Conservation (phyloP, 2,113 vertebrate species). For the Opisthocomus hoazin region DNA sequence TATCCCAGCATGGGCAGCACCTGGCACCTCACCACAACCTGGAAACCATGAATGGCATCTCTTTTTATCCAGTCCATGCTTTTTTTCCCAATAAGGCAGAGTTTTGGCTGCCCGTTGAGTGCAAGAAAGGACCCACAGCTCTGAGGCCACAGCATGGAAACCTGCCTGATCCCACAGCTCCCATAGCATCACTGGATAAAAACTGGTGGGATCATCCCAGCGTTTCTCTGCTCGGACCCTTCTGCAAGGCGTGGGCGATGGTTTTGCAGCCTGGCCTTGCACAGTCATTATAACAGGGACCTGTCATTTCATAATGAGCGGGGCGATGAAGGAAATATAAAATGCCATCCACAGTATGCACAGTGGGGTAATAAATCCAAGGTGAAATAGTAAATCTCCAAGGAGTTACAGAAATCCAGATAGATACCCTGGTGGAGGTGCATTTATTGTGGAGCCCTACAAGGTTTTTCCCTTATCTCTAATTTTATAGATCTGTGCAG, state of each 20-base stretch:
- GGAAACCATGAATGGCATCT: neutral
- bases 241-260: neutral
- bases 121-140: neutral
- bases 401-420: constrained; percentile 27
- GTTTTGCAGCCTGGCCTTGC: neutral
- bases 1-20: neutral
- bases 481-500: constrained; percentile 46
- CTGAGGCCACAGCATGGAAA: neutral
- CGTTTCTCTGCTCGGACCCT: neutral
- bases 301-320: neutral
- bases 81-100: neutral
- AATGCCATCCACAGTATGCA: neutral
- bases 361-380: constrained; percentile 2
- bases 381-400: constrained; percentile 16
- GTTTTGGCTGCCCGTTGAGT: neutral
- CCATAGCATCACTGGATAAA: neutral
- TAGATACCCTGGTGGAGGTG: neutral
- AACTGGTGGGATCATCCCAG: neutral
- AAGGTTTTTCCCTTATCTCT: constrained; percentile 39
- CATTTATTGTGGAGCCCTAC: neutral
- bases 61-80: neutral
- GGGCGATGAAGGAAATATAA: neutral
- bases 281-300: neutral
- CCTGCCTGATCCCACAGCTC: neutral
- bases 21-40: neutral